Percentiles rank a stretch among this genome's conserved stretches.
These are phyloP conservation scores for Orchesellides sinensis DNA, from an alignment of 2,888 invertebrate species.

Conservation along the genomic window DNA sequence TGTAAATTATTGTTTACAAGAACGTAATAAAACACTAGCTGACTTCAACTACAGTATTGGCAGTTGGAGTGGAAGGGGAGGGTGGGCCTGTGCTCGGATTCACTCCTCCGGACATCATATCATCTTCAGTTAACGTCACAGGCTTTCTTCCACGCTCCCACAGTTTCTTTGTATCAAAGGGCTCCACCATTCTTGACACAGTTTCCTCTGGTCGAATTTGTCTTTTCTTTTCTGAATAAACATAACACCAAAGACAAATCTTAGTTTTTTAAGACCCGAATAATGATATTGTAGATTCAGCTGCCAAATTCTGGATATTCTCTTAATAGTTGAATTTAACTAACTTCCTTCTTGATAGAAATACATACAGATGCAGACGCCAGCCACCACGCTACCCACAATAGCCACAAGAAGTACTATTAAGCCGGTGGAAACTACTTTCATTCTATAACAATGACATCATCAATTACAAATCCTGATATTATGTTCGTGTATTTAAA, in stretches of 20 bases:
- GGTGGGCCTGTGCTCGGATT: slow-evolving; percentile 11
- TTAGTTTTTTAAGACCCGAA: neutral
- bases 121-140: slow-evolving; percentile 1
- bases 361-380: slow-evolving; percentile 63
- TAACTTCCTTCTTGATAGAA: slow-evolving; percentile 64
- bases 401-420: slow-evolving; percentile 61
- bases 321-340: neutral
- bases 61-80: neutral
- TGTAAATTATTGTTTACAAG: neutral
- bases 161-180: slow-evolving; percentile 47
- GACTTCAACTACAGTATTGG: neutral
- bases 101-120: neutral
- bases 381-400: slow-evolving; percentile 60
- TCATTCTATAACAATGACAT: slow-evolving; percentile 23
- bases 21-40: neutral
- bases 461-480: too few relatives aligned
- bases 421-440: slow-evolving; percentile 50
- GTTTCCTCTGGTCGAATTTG: slow-evolving; percentile 35
- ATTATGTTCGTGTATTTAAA: too few relatives aligned
- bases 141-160: slow-evolving; percentile 37
- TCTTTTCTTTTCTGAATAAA: slow-evolving; percentile 30
- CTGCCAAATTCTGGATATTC: neutral
- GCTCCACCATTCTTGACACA: slow-evolving; percentile 24
- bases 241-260: too few relatives aligned
- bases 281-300: neutral